Conservation (phyloP, 2,113 vertebrate species). For the Pygoscelis antarcticus region DNA sequence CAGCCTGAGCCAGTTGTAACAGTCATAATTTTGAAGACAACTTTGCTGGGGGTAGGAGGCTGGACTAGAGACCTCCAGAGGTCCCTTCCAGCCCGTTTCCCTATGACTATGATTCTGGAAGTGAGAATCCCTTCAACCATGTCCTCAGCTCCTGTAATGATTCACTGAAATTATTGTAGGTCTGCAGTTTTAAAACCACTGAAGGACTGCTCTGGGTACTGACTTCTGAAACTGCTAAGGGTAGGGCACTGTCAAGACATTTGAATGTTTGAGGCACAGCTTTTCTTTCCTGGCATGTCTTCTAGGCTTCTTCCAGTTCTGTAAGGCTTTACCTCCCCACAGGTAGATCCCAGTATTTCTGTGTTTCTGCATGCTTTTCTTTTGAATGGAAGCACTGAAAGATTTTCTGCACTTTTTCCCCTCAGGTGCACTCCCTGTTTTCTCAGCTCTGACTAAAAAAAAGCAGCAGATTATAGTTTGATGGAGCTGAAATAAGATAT, state of each 20-base stretch:
- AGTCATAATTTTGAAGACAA: background rate
- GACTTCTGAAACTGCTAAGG: background rate
- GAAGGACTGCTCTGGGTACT: background rate
- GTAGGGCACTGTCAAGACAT: background rate
- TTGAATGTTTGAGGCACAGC: background rate
- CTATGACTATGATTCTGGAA: background rate
- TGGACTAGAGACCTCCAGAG: background rate
- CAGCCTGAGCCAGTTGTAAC: background rate
- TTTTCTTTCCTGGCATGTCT: background rate
- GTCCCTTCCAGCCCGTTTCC: background rate
- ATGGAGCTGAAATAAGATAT: background rate
- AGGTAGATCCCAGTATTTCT: background rate
- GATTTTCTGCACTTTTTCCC: background rate
- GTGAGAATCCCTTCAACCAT: background rate
- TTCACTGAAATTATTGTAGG: background rate
- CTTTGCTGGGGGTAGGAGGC: background rate
- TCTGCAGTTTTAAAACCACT: background rate
- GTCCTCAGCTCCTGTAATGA: background rate
- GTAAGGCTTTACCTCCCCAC: background rate
- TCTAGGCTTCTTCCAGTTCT: background rate
- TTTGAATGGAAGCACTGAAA: background rate
- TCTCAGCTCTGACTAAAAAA: background rate
- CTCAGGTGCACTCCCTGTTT: background rate
- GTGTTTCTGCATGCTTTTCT: background rate
- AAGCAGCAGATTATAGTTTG: background rate